These are phyloP conservation scores for Hippolais icterina DNA, from an alignment of 2,113 vertebrate genomes.

Conservation along the genomic window DNA sequence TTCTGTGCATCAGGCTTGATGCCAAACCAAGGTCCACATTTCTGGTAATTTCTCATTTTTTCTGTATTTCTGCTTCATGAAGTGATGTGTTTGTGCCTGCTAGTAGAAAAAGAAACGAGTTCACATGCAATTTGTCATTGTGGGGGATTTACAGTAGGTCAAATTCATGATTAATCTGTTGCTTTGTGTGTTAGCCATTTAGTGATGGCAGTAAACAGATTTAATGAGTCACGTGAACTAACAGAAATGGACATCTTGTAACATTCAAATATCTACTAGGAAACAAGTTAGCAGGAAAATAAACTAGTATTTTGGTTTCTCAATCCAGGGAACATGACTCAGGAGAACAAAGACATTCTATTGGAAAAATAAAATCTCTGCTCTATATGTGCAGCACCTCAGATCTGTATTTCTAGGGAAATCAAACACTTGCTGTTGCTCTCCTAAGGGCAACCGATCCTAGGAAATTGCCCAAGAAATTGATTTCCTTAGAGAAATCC, in stretches of 20 bases:
- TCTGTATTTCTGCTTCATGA: background rate
- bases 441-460: background rate
- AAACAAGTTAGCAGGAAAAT: background rate
- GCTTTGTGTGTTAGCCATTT: slow-evolving; percentile 25
- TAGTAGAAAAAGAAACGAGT: background rate
- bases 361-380: background rate
- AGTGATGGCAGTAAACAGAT: slow-evolving; percentile 14
- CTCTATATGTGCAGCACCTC: background rate
- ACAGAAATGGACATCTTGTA: background rate
- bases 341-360: background rate
- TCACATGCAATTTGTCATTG: background rate
- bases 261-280: background rate
- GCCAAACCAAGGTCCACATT: background rate
- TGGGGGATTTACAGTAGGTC: slow-evolving; percentile 16
- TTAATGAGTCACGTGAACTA: background rate
- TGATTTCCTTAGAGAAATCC: background rate
- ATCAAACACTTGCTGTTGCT: background rate
- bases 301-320: slow-evolving; percentile 17
- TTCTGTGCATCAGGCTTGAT: background rate
- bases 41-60: background rate
- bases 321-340: background rate
- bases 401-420: background rate
- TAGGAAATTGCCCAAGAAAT: background rate
- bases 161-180: slow-evolving; percentile 25
- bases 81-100: background rate